These are phyloP conservation scores for Schrankia costaestrigalis DNA, from an alignment of 2,888 invertebrate species.

Conservation along the genomic window DNA sequence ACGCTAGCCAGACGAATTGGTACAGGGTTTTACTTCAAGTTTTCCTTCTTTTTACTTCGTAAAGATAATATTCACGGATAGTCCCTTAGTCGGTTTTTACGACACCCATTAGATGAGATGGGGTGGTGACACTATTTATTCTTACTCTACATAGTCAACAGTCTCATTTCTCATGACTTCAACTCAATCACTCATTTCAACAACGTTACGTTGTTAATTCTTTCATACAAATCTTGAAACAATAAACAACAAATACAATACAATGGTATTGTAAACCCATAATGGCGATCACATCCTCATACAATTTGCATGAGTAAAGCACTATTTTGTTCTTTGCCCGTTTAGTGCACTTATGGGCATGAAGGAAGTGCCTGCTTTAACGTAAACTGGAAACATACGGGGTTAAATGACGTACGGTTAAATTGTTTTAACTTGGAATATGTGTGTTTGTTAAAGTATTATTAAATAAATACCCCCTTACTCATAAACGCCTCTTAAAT, in stretches of 20 bases:
- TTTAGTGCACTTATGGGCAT: constrained; percentile 63
- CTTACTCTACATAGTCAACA: no score
- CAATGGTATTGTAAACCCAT: constrained; percentile 37
- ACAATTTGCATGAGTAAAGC: constrained; percentile 54
- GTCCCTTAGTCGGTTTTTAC: no score
- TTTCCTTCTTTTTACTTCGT: no score
- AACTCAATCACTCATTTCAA: background rate
- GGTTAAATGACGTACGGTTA: constrained; percentile 1
- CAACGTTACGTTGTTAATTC: background rate
- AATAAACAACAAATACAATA: constrained; percentile 8
- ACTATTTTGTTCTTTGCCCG: constrained; percentile 52
- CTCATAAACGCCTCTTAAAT: no score
- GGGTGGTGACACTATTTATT: no score
- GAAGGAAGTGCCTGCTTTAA: constrained; percentile 26
- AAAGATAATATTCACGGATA: no score
- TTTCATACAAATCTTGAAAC: constrained; percentile 21
- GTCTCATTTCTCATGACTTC: background rate
- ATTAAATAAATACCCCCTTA: no score
- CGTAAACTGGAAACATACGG: constrained; percentile 25
- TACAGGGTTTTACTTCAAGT: no score
- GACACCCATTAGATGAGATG: no score
- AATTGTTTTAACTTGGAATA: no score
- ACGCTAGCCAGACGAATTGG: no score
- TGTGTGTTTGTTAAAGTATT: no score
- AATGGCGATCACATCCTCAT: constrained; percentile 31